Percentiles rank a stretch among this genome's conserved stretches.
These are phyloP conservation scores for Drosophila falleni DNA, from an alignment of 2,888 invertebrate genomes.

Conservation along the genomic window DNA sequence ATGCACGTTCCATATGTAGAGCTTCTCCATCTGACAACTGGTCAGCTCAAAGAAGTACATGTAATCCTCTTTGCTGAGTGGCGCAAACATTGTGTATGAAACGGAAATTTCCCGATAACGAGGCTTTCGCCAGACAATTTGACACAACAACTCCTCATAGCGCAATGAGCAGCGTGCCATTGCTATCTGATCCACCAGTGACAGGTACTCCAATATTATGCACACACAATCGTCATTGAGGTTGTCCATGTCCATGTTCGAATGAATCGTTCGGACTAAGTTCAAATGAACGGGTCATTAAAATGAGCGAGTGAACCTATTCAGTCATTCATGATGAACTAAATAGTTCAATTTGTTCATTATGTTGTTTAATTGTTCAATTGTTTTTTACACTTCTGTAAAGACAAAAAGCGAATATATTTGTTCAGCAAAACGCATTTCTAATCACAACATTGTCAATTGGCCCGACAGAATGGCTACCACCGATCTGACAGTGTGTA, in stretches of 20 bases:
- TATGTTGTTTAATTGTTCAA: too few species aligned
- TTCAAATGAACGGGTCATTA: too few species aligned
- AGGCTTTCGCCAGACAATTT: conserved; percentile 64
- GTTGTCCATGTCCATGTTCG: conserved; percentile 50
- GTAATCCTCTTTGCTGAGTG: conserved; percentile 64
- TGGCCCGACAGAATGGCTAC: too few species aligned
- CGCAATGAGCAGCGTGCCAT: conserved; percentile 63
- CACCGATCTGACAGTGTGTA: too few species aligned
- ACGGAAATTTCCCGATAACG: conserved; percentile 64
- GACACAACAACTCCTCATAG: conserved; percentile 51
- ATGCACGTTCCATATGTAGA: conserved; percentile 72
- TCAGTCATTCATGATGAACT: too few species aligned
- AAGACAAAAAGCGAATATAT: too few species aligned
- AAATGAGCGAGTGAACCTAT: too few species aligned
- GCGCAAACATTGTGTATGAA: conserved; percentile 55
- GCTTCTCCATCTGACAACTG: conserved; percentile 62
- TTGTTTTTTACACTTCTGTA: too few species aligned
- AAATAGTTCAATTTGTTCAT: too few species aligned
- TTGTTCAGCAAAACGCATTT: too few species aligned
- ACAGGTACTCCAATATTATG: conserved; percentile 59
- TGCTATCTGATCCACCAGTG: conserved; percentile 61
- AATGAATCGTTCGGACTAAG: too few species aligned
- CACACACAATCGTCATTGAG: conserved; percentile 68
- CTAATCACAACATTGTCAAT: too few species aligned
- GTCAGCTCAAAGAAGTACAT: conserved; percentile 66